Evolutionary conservation across 1,140 invertebrate genomes (phyloP).

Genomic region (Penaeus chinensis): DNA sequence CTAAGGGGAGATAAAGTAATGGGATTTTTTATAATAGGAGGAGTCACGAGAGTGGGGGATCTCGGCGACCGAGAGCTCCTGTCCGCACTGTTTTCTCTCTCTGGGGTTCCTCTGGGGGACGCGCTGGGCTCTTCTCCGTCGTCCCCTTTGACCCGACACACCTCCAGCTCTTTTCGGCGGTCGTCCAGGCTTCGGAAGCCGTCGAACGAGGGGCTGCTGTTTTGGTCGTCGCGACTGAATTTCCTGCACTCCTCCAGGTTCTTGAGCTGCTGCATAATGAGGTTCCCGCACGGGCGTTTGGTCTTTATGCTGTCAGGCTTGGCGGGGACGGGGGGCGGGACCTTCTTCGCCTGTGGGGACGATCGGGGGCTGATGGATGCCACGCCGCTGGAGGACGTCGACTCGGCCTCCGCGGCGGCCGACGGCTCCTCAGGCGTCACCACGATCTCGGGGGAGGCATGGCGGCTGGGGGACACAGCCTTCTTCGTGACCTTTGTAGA

Average conservation of each 20-base stretch:
- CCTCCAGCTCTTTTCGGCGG: slow-evolving; percentile 49
- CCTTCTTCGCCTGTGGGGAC: slow-evolving; percentile 37
- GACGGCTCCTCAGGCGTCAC: background rate
- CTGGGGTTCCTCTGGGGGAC: background rate
- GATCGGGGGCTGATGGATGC: too few relatives aligned
- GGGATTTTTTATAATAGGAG: slow-evolving; percentile 39
- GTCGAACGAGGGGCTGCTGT: slow-evolving; percentile 28
- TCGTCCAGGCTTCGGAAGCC: slow-evolving; percentile 51
- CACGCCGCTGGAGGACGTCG: background rate
- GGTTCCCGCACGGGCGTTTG: slow-evolving; percentile 44
- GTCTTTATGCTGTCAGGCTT: slow-evolving; percentile 52
- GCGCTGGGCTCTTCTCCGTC: background rate
- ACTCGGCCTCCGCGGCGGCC: background rate
- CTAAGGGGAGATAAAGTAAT: slow-evolving; percentile 40
- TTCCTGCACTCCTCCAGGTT: slow-evolving; percentile 59
- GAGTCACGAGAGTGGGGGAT: slow-evolving; percentile 30
- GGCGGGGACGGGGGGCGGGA: slow-evolving; percentile 61
- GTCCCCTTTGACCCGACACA: slow-evolving; percentile 22
- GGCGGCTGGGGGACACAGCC: background rate
- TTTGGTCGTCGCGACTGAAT: slow-evolving; percentile 27
- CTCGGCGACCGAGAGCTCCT: slow-evolving; percentile 17
- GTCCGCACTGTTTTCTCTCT: background rate
- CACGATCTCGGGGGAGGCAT: background rate
- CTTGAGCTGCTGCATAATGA: slow-evolving; percentile 56
- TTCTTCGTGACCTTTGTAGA: background rate